Base-by-base conservation (phyloP, 2,888 invertebrate genomes). In the Tholera decimalis region DNA sequence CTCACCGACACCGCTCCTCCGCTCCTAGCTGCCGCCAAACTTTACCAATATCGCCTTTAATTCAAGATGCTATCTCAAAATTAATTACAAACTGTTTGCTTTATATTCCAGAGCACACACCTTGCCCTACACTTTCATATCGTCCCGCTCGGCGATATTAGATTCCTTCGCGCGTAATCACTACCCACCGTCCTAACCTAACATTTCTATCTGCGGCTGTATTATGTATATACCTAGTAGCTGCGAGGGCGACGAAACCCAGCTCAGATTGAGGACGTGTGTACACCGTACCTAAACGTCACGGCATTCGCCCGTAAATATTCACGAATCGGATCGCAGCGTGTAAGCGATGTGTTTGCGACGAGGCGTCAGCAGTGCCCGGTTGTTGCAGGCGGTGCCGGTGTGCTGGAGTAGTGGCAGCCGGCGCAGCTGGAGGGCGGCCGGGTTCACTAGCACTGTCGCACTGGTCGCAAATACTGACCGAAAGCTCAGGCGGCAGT, bases 401-500 rank as follows among this genome's bases (percentile, higher is more conserved):
- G 55, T 61, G 26, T 46, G 26, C 46, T 26, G n/a, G n/a, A n/a
- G n/a, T n/a, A n/a, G n/a, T n/a, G 41, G 46, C n/a, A 20, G 41
- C 24, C 41, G 41, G 41, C 26, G 3, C n/a, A 3, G 15, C 35
- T 15, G 35, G 6, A 15, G 35, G 24, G 22, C 43, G 24, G 44
- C 24, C 24, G n/a, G 24, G 24, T 28, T 50, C 18, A 28, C 55
- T 51, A 46, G 54, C 39, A 47, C 33, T 50, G 41, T 55, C 26
- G 47, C 71, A 46, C 63, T 69, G 73, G 49, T 55, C 64, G 50
- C 28, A 55, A 62, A 71, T 88, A 90, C 89, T 90, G 85, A 89
- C 90, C 90, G 85, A 84, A 85, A 89, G 91, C 91, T 87, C 84
- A 84, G 85, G 83, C 82, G 84, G 80, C 75, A 83, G 76, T 79